These are phyloP conservation scores for Hozukius guyotensis DNA, from an alignment of 2,797 vertebrate species.

Conservation along the genomic window DNA sequence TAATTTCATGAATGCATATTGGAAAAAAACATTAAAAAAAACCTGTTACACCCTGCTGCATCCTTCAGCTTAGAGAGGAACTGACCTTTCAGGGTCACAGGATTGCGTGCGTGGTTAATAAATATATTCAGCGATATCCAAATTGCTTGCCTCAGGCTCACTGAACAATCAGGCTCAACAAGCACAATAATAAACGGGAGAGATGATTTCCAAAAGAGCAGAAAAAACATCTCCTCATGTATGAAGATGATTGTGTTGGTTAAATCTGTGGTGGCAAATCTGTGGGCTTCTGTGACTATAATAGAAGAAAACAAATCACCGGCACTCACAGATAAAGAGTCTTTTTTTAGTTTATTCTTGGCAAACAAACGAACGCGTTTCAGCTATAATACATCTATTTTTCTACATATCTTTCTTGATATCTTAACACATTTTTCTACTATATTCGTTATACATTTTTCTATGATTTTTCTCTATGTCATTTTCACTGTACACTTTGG, in stretches of 20 bases:
- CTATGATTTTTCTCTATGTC: no score
- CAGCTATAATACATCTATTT: no score
- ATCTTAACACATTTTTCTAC: no score
- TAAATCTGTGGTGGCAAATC: background rate
- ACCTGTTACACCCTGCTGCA: background rate
- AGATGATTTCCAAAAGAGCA: background rate
- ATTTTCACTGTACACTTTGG: no score
- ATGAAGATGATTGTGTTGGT: background rate
- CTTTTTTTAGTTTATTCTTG: no score
- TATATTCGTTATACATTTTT: no score
- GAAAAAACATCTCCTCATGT: background rate
- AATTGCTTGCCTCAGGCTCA: background rate
- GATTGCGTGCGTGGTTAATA: background rate
- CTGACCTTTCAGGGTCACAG: background rate
- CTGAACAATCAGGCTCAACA: background rate
- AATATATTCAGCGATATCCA: background rate
- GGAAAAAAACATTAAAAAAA: background rate
- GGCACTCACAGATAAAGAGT: no score
- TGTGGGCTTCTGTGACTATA: background rate
- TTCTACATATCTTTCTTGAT: no score
- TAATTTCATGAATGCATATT: background rate
- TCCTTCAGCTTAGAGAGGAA: background rate
- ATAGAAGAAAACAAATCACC: background rate
- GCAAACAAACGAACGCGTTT: no score
- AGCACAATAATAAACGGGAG: background rate